Evolutionary conservation across 2,888 invertebrate genomes (phyloP), one percentile per base, ranked within the genome.

Genomic region (Agrotis clavis): DNA sequence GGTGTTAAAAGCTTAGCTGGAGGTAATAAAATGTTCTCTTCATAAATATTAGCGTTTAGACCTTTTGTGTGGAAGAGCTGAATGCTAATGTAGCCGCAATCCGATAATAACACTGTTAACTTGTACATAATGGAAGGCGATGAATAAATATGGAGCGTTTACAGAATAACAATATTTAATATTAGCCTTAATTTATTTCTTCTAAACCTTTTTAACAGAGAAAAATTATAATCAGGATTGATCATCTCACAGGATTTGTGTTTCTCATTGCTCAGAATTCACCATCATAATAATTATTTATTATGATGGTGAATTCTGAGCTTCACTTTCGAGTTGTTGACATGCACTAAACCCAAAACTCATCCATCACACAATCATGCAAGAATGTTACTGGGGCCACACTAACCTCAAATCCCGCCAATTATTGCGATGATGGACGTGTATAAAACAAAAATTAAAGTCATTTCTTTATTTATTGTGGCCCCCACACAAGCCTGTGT

Each of bases 1-100:
- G 53, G 53, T 56, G 66, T 83, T 79, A 79, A 80, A 67, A 74
- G 63, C 66, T 60, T 25, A 45, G 56, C 19, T 56, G 25, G 54
- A 41, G 62, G 73, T 66, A 66, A 50, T 79, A 79, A 83, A 74
- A 79, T 73, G 68, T 47, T 67, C 83, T 67, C 53, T 69, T 56
- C 45, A 67, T 83, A 69, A 74, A 79, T 74, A 83, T 80, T 79
- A 63, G 53, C 83, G 66, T 71, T 79, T 57, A 67, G 82, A 80
- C 59, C 68, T 67, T 82, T 79, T 60, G 64, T 67, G 57, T 50
- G 67, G 13, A 65, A 60, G 66, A 54, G 11, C 35, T 74, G 83
- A 83, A 80, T 80, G 50, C 68, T 80, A 83, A 80, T 80, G 80
- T 54, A 13, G 53, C 83, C 60, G 35, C 63, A 19, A 74, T 74